Conservation (phyloP, 2,113 vertebrate genomes). For the Semnopithecus entellus region DNA sequence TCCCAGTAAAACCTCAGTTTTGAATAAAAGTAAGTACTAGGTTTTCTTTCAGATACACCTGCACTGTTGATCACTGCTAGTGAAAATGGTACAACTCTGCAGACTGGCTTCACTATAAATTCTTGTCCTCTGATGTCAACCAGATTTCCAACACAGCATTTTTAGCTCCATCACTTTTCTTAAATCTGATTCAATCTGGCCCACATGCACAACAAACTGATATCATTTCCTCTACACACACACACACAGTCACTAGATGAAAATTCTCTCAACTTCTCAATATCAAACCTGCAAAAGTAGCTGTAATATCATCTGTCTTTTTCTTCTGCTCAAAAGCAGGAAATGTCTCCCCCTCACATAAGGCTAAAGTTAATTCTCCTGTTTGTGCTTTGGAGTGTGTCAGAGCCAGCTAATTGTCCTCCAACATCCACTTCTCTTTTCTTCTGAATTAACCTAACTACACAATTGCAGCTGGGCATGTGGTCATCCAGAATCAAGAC, state of each 20-base stretch:
- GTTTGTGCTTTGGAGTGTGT: not conserved
- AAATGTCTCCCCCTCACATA: not conserved
- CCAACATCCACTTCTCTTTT: not conserved
- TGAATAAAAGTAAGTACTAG: not conserved
- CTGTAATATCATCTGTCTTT: not conserved
- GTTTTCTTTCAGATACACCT: not conserved
- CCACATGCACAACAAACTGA: not conserved
- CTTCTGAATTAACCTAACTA: not conserved
- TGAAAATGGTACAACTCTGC: not conserved
- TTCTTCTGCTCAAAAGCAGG: not conserved
- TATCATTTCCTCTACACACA: not conserved
- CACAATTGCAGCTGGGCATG: not conserved
- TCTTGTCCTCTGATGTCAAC: not conserved
- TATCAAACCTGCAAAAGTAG: not conserved
- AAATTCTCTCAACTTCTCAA: not conserved
- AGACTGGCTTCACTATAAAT: not conserved
- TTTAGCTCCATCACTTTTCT: not conserved
- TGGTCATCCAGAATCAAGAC: not conserved
- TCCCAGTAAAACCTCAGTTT: not conserved
- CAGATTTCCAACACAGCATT: not conserved
- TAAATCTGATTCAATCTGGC: not conserved
- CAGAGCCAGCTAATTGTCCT: not conserved
- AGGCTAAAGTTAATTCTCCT: not conserved
- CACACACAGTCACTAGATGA: not conserved
- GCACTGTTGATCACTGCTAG: not conserved